Percentiles rank a stretch among this genome's conserved stretches.
Evolutionary conservation across 2,113 vertebrate genomes (phyloP).

Genomic region (Dascyllus trimaculatus): DNA sequence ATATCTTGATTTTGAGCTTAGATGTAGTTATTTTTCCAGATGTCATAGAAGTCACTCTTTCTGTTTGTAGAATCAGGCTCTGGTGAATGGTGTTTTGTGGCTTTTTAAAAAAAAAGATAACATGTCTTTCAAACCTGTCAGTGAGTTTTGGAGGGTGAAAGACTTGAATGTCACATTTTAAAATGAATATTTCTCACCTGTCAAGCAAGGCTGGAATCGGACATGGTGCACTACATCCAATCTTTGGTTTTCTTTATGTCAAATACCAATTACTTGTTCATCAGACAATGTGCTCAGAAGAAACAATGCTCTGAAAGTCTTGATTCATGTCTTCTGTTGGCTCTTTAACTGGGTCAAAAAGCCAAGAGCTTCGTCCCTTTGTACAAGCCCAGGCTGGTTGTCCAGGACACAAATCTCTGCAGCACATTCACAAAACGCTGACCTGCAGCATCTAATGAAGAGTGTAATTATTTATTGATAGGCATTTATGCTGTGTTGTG

Average conservation of each 20-base stretch:
- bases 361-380: conserved; percentile 2
- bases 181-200: conserved; percentile 19
- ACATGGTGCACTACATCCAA: not conserved
- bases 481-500: conserved; percentile 67
- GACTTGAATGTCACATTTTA: not conserved
- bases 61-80: too few species aligned
- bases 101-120: too few species aligned
- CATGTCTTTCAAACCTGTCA: too few species aligned
- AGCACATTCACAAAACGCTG: conserved; percentile 55
- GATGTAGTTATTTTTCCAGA: too few species aligned
- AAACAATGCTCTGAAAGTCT: not conserved
- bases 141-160: not conserved
- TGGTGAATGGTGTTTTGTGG: too few species aligned
- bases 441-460: conserved; percentile 87
- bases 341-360: conserved; percentile 58
- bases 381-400: conserved; percentile 14
- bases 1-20: too few species aligned
- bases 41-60: too few species aligned
- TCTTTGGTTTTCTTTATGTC: not conserved
- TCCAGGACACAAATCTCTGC: conserved; percentile 26
- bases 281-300: not conserved
- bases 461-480: conserved; percentile 89
- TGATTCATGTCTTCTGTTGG: conserved; percentile 12
- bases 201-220: not conserved
- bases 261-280: not conserved